A percentile compares a stretch with the other conserved stretches of the same genome.
These are phyloP conservation scores for Austrolebias charrua DNA, from an alignment of 2,797 vertebrate species.

Conservation along the genomic window DNA sequence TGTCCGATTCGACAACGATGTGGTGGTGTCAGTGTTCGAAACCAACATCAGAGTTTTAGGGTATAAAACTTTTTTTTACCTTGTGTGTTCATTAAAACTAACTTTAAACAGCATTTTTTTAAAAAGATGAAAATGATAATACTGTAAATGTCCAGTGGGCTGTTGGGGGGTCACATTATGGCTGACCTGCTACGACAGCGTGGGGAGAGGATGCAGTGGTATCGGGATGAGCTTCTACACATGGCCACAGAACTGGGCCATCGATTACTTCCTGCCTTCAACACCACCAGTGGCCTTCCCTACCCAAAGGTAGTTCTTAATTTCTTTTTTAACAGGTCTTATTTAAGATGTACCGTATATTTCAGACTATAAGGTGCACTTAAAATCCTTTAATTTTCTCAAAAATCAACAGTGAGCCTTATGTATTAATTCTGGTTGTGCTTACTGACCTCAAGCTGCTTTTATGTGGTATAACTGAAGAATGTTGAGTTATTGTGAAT, in stretches of 20 bases:
- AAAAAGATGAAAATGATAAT: neutral
- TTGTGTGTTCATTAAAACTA: neutral
- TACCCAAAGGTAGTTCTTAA: conserved; percentile 78
- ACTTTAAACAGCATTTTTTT: neutral
- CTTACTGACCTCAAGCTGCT: too few species aligned
- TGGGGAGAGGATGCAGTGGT: conserved; percentile 83
- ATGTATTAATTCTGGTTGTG: too few species aligned
- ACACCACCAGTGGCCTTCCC: conserved; percentile 87
- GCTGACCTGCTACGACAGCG: conserved; percentile 78
- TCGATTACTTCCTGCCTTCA: conserved; percentile 84
- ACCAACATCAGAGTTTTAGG: conserved; percentile 87
- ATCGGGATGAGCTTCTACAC: conserved; percentile 80
- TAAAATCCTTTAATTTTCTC: too few species aligned
- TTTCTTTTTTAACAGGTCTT: neutral
- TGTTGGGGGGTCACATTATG: conserved; percentile 84
- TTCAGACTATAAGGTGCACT: too few species aligned
- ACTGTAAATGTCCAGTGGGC: conserved; percentile 73
- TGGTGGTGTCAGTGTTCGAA: conserved; percentile 87
- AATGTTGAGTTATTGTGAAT: too few species aligned
- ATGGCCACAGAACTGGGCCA: conserved; percentile 85
- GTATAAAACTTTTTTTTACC: conserved; percentile 49
- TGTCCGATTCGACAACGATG: conserved; percentile 82
- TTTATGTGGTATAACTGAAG: too few species aligned
- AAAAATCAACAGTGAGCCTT: too few species aligned
- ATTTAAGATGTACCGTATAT: too few species aligned